phyloP scores from a whole-genome alignment of 1,140 invertebrate species.

The Trigoniulus corallinus region DNA sequence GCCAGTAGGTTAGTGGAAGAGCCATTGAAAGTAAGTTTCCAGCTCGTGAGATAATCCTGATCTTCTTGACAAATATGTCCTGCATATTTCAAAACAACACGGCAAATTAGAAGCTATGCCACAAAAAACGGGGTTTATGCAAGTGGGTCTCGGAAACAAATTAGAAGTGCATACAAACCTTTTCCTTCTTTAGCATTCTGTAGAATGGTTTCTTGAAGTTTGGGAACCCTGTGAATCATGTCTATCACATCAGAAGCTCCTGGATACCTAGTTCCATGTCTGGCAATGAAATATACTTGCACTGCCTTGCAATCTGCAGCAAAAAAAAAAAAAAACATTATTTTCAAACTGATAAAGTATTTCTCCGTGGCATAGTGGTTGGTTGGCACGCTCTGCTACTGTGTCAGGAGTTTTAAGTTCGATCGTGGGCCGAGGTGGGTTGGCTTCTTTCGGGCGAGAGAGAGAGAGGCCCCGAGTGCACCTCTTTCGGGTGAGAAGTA shows the following conservation, averaged over 20 bases:
- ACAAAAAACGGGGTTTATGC: too few species aligned
- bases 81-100: not conserved
- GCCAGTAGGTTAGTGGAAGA: not conserved
- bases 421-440: too few species aligned
- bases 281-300: constrained; percentile 41
- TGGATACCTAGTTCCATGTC: constrained; percentile 44
- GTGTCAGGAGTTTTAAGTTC: too few species aligned
- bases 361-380: too few species aligned
- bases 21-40: not conserved
- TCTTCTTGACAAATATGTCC: not conserved
- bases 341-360: too few species aligned
- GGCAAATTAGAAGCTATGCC: not conserved
- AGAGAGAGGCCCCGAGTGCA: too few species aligned
- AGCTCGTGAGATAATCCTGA: not conserved
- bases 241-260: constrained; percentile 30
- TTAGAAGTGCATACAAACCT: not conserved
- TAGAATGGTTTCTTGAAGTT: not conserved
- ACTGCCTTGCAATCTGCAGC: constrained; percentile 41
- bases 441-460: too few species aligned
- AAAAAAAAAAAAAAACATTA: too few species aligned
- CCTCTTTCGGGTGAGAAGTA: too few species aligned
- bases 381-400: too few species aligned
- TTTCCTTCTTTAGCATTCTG: not conserved
- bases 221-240: constrained; percentile 29
- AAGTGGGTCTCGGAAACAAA: too few species aligned